Percentiles rank a stretch among this genome's conserved stretches.
phyloP scores from a whole-genome alignment of 2,888 invertebrate species.

The Laspeyria flexula region DNA sequence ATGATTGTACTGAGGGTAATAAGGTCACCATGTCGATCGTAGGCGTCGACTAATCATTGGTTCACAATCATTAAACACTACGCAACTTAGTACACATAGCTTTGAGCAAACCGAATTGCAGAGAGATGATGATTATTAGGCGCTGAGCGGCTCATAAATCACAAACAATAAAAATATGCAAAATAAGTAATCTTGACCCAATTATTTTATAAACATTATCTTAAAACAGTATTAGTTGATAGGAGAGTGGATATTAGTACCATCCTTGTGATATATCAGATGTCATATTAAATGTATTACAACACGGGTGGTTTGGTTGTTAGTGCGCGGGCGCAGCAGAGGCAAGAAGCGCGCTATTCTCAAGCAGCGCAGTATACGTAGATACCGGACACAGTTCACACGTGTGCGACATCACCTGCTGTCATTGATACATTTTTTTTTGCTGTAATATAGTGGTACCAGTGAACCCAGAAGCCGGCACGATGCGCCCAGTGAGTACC shows the following conservation, averaged over 20 bases:
- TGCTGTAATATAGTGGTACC: conserved; percentile 47
- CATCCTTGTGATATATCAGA: conserved; percentile 34
- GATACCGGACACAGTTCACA: conserved; percentile 57
- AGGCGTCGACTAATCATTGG: conserved; percentile 22
- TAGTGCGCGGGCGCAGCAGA: conserved; percentile 33
- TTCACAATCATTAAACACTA: not conserved
- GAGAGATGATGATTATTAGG: not conserved
- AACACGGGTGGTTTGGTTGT: conserved; percentile 54
- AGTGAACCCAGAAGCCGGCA: conserved; percentile 57
- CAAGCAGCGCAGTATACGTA: conserved; percentile 63
- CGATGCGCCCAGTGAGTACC: conserved; percentile 77
- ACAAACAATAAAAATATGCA: not conserved
- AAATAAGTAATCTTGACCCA: conserved; percentile 6
- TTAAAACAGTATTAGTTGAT: conserved; percentile 1
- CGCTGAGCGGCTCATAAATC: not conserved
- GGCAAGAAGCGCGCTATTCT: conserved; percentile 47
- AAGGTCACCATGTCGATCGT: conserved; percentile 27
- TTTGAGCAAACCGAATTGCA: conserved; percentile 10
- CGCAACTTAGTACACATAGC: conserved; percentile 11
- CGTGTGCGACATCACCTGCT: conserved; percentile 46
- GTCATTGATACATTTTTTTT: conserved; percentile 27
- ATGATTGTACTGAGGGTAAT: conserved; percentile 17
- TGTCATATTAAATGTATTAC: conserved; percentile 45
- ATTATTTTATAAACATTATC: conserved; percentile 16
- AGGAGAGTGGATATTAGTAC: conserved; percentile 22